phyloP scores from a whole-genome alignment of 2,113 vertebrate genomes.

The Elaphurus davidianus region DNA sequence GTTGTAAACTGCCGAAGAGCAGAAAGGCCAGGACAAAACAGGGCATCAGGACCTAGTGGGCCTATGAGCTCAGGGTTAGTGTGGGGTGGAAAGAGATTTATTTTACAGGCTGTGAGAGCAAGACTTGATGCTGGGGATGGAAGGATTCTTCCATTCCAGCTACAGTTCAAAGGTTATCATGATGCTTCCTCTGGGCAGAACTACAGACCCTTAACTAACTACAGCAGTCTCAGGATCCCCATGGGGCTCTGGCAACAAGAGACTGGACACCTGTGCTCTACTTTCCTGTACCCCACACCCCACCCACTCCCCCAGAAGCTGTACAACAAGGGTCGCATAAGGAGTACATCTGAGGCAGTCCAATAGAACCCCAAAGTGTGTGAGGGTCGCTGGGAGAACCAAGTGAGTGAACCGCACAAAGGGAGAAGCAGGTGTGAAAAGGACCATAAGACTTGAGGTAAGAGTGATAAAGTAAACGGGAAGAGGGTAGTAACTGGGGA shows the following conservation, averaged over 20 bases:
- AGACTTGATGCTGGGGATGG: neutral
- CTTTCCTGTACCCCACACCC: neutral
- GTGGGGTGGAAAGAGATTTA: neutral
- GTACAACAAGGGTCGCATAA: neutral
- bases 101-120: neutral
- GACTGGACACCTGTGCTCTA: constrained; percentile 37
- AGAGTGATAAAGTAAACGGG: neutral
- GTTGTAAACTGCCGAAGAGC: neutral
- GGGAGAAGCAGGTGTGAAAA: neutral
- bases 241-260: constrained; percentile 10
- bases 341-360: neutral
- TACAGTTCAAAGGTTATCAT: neutral
- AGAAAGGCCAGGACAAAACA: neutral
- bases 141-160: neutral
- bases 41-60: neutral
- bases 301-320: neutral
- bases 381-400: neutral
- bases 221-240: neutral
- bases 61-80: neutral
- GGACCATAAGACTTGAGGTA: neutral
- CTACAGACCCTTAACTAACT: constrained; percentile 25
- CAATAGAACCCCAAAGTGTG: neutral
- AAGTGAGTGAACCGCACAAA: neutral
- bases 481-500: neutral
- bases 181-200: neutral